Evolutionary conservation across 2,797 vertebrate genomes (phyloP).

Genomic region (Novumbra hubbsi): DNA sequence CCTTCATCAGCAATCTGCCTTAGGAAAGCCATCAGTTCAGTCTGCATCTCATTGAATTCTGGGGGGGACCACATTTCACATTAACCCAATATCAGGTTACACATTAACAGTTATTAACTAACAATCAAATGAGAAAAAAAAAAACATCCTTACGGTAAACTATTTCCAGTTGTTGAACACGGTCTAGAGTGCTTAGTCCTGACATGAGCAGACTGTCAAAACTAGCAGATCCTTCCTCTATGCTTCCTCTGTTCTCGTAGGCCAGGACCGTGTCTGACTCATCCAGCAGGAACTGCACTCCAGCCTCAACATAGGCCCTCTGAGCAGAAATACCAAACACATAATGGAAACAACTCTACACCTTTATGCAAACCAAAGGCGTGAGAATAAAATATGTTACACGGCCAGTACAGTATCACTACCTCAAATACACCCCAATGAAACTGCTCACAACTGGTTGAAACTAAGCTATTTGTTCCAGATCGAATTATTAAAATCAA

Average conservation of each 20-base stretch:
- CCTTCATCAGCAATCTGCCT: constrained; percentile 86
- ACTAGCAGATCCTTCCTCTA: constrained; percentile 75
- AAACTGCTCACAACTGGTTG: neutral
- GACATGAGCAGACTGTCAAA: constrained; percentile 83
- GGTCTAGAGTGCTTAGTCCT: constrained; percentile 83
- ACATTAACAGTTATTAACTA: neutral
- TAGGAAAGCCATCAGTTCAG: constrained; percentile 84
- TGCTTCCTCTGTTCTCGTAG: constrained; percentile 88
- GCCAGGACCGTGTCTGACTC: constrained; percentile 90
- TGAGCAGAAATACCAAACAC: constrained; percentile 32
- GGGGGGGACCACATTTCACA: constrained; percentile 22
- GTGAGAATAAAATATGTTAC: neutral
- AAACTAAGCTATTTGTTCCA: neutral
- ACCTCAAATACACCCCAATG: neutral
- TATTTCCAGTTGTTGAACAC: constrained; percentile 91
- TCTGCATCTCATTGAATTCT: constrained; percentile 91
- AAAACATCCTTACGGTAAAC: constrained; percentile 82
- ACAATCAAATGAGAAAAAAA: neutral
- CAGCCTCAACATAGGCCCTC: constrained; percentile 83
- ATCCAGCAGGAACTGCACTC: constrained; percentile 89
- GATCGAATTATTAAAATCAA: neutral
- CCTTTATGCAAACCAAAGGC: neutral
- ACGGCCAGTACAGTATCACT: neutral
- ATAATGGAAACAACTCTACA: neutral
- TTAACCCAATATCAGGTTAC: constrained; percentile 1